Conservation (phyloP, 2,888 invertebrate species). For the Stratiomys singularior region DNA sequence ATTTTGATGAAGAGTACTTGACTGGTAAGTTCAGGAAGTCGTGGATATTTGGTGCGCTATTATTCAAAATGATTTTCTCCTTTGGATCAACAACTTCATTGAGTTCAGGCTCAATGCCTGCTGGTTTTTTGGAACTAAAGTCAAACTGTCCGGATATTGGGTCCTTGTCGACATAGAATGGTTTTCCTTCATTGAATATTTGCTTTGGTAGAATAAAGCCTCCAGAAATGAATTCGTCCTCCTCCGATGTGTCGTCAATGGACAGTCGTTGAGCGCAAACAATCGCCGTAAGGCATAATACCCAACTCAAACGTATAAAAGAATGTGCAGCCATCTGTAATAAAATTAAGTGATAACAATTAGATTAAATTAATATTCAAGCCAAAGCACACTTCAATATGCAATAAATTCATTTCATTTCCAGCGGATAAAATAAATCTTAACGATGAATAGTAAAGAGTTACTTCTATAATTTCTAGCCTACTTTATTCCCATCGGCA, state of each 20-base stretch:
- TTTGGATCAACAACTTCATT: conserved; percentile 66
- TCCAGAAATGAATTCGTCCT: conserved; percentile 61
- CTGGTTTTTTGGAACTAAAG: conserved; percentile 69
- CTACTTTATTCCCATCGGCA: no score
- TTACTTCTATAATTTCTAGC: no score
- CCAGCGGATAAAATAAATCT: no score
- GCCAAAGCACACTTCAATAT: neutral
- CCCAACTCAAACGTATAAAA: neutral
- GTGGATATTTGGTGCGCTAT: conserved; percentile 73
- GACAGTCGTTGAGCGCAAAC: neutral
- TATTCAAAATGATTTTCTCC: conserved; percentile 69
- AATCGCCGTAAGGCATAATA: neutral
- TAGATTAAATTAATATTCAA: neutral
- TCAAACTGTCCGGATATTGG: conserved; percentile 74
- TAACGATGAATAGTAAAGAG: no score
- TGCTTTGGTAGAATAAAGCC: conserved; percentile 67
- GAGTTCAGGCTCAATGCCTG: conserved; percentile 62
- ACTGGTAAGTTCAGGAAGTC: conserved; percentile 76
- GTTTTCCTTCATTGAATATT: conserved; percentile 75
- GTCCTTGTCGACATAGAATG: conserved; percentile 76
- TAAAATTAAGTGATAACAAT: conserved; percentile 28
- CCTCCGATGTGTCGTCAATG: conserved; percentile 54
- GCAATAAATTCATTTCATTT: neutral
- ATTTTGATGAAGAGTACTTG: conserved; percentile 75
- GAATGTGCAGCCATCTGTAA: conserved; percentile 35